Base-by-base conservation (phyloP, 2,113 vertebrate genomes). In the Propithecus coquereli region DNA sequence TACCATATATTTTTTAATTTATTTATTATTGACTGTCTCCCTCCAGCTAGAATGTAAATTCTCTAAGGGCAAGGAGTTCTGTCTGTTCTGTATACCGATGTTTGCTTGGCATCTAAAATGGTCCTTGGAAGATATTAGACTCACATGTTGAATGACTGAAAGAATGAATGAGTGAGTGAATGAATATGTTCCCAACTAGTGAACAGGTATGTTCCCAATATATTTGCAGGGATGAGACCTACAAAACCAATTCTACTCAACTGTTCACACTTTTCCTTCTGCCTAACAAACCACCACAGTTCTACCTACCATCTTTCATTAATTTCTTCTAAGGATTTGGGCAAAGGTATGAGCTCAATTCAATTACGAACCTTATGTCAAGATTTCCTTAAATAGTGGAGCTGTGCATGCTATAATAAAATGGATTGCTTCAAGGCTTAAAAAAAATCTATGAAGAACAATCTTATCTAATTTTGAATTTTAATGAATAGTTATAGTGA, bases 401-500 rank as follows among this genome's bases (percentile, higher is more conserved):
- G 73, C 96, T 93, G 65, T 87, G 80, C 74, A 94, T 91, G 68
- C 79, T 96, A 65, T 97, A 94, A 96, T 94, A 95, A 97, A 96
- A 94, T 80, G 45, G 83, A 97, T 97, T 89, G 93, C 89, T 96
- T 93, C 40, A 79, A 83, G 37, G 71, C 87, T 96, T 96, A 74
- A 95, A 95, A 96, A 95, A 95, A 97, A 80, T 71, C 93, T 89
- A 97, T 30, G 79, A 97, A 91, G 91, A 97, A 97, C 87, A 94
- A 97, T 85, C 86, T 97, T 92, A 97, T 93, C 92, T 97, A 96
- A 97, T 96, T 98, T 97, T 95, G 91, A 96, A 97, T 90, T 97
- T 97, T 96, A 97, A 98, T 96, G 86, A 97, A 94, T 81, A 97
- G 87, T 94, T 97, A 95, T 77, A 96, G 95, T 3, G 23, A 97